These are phyloP conservation scores for Otolemur crassicaudatus DNA, from an alignment of 2,797 vertebrate genomes.

Conservation along the genomic window DNA sequence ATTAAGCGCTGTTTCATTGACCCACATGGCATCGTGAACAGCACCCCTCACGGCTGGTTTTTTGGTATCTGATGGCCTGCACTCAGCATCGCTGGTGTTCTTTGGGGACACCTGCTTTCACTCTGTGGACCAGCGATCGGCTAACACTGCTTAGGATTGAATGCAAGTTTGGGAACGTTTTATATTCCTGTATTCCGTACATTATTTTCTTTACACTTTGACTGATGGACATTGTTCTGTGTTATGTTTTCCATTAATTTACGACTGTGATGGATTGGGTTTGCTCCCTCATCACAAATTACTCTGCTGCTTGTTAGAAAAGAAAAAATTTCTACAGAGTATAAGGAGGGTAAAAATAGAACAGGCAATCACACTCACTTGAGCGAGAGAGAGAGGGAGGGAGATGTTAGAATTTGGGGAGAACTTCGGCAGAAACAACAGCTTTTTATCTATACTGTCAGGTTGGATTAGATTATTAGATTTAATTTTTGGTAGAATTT, in stretches of 20 bases:
- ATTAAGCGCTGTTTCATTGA: constrained; percentile 20
- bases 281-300: neutral
- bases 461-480: neutral
- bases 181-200: neutral
- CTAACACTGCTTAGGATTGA: neutral
- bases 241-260: constrained; percentile 9
- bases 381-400: neutral
- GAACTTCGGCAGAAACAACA: neutral
- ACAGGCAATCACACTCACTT: neutral
- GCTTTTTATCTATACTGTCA: constrained; percentile 21
- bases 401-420: neutral
- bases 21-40: neutral
- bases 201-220: neutral
- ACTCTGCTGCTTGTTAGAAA: constrained; percentile 5
- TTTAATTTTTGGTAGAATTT: constrained; percentile 21
- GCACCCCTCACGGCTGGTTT: neutral
- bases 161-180: constrained; percentile 12
- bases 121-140: neutral
- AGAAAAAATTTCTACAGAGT: constrained; percentile 1
- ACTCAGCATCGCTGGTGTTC: too few relatives aligned
- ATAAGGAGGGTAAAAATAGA: neutral
- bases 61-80: neutral
- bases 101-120: too few relatives aligned
- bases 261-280: neutral
- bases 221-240: neutral